Percentiles rank a stretch among this genome's conserved stretches.
Conservation (phyloP, 2,888 invertebrate species). For the Pristionchus entomophagus region DNA sequence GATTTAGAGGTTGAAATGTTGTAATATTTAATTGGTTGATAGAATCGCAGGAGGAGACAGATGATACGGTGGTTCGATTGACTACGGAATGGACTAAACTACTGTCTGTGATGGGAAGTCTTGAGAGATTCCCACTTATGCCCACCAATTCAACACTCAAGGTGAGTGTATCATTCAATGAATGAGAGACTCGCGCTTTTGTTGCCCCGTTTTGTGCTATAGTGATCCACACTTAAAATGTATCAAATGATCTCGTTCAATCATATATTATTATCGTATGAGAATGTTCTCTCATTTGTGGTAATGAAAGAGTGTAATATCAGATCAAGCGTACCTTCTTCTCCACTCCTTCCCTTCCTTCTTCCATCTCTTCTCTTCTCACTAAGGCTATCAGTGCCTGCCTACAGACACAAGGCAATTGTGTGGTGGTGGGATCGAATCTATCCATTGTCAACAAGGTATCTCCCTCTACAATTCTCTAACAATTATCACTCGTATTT, state of each 20-base stretch:
- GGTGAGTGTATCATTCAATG: background rate
- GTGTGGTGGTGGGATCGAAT: constrained; percentile 40
- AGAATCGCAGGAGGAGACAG: constrained; percentile 56
- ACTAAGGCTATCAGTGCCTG: constrained; percentile 35
- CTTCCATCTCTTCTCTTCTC: constrained; percentile 20
- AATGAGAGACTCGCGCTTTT: background rate
- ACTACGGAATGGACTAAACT: constrained; percentile 61
- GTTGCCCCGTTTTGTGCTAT: background rate
- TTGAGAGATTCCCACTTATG: constrained; percentile 61
- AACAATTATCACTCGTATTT: background rate
- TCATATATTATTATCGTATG: too few species aligned
- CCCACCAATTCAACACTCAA: constrained; percentile 32
- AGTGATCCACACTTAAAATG: too few species aligned
- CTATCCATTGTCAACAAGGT: constrained; percentile 5
- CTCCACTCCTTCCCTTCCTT: constrained; percentile 27
- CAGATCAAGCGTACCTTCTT: constrained; percentile 44
- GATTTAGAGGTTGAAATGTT: too few species aligned
- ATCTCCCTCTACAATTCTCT: background rate
- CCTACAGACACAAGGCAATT: constrained; percentile 37
- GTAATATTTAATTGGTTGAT: background rate
- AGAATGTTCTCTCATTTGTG: background rate
- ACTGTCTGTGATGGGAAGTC: constrained; percentile 56
- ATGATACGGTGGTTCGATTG: constrained; percentile 63
- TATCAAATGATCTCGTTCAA: too few species aligned
- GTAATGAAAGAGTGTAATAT: background rate